Evolutionary conservation across 2,113 vertebrate genomes (phyloP), one percentile per base, ranked within the genome.

Genomic region (Elanoides forficatus): DNA sequence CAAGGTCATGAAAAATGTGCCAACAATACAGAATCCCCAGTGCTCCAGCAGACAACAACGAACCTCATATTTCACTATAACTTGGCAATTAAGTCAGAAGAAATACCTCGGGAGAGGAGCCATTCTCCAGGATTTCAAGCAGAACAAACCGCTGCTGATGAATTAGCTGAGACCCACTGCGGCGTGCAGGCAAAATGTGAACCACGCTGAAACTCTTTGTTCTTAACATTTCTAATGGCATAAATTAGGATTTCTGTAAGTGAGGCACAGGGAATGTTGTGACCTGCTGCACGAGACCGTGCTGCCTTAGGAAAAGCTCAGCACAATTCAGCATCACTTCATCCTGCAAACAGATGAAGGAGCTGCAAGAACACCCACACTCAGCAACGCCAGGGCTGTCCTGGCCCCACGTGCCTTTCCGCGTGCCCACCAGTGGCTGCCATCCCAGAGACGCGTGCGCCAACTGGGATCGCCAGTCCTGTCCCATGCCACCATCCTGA

Each of bases 51-150:
- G 96, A 97, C 94, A 97, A 96, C 86, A 95, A 71, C 59, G 55
- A 91, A 96, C 93, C 89, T 96, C 89, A 47, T 96, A 96, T 96
- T 96, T 96, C 95, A 96, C 93, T 97, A 74, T 80, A 96, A 96
- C 93, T 97, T 97, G 94, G 95, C 94, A 95, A 94, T 91, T 91
- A 94, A 95, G n/a, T 86, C 7, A 0, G 74, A 95, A 94, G 93
- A 96, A 96, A 94, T 95, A 93, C 84, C 91, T 84, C 1, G 0
- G 89, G 94, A 96, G 89, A 94, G 74, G 38, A 97, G 70, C 63
- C 27, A 11, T 85, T 96, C 91, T 87, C 84, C 72, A 81, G 81
- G 78, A 96, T 91, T 88, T 94, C 81, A 80, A 79, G 93, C 86
- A 97, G 91, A 95, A 96, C 68, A 79, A 93, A 93, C 66, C 30